A percentile compares a stretch with the other conserved stretches of the same genome.
Conservation (phyloP, 2,113 vertebrate genomes). For the Notiomystis cincta region DNA sequence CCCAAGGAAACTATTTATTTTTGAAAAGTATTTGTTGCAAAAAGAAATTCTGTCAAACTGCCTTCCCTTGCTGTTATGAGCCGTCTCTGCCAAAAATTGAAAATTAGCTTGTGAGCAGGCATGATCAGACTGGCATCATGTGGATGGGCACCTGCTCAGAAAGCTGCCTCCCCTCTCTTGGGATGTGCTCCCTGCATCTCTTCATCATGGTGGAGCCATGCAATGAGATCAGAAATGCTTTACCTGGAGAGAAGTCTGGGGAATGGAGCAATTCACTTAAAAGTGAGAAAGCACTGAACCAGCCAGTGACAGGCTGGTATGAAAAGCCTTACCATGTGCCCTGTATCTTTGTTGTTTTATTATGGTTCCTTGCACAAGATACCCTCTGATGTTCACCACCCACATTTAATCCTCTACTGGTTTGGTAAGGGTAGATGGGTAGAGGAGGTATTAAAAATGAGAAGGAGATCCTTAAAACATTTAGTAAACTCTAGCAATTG, state of each 20-base stretch:
- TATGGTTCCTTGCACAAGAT: background rate
- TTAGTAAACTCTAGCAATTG: background rate
- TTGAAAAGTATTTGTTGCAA: background rate
- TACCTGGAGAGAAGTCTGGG: background rate
- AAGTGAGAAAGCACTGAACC: background rate
- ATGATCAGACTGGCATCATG: fast-evolving
- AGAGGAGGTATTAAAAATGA: background rate
- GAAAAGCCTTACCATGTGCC: background rate
- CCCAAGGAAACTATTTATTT: background rate
- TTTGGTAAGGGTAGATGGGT: background rate
- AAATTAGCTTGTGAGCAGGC: background rate
- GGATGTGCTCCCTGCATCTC: background rate
- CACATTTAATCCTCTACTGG: background rate
- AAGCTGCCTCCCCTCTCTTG: background rate
- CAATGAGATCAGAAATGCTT: background rate
- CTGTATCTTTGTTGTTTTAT: background rate
- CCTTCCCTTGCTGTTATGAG: background rate
- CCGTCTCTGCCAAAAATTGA: background rate
- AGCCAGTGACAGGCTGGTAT: background rate
- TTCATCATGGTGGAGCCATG: fast-evolving
- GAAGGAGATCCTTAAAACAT: background rate
- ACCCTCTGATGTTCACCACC: background rate
- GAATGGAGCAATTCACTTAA: background rate
- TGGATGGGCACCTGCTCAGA: background rate
- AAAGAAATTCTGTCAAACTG: background rate